Evolutionary conservation across 2,113 vertebrate genomes (phyloP).

Genomic region (Burhinus oedicnemus): DNA sequence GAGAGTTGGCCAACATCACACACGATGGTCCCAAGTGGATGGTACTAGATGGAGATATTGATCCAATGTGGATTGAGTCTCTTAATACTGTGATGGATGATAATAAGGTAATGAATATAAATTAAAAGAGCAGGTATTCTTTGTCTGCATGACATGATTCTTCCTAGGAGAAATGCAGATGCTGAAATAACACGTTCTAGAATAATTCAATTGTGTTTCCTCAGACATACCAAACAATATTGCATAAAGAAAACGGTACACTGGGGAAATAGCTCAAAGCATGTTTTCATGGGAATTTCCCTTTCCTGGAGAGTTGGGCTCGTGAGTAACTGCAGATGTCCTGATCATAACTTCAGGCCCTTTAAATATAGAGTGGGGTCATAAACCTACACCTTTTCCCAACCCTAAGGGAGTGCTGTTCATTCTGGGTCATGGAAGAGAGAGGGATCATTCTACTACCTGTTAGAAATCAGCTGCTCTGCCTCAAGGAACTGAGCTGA

Average conservation of each 20-base stretch:
- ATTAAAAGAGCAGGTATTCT: background rate
- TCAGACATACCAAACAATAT: background rate
- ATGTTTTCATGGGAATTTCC: background rate
- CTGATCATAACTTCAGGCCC: background rate
- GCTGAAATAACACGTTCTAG: background rate
- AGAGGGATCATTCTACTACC: background rate
- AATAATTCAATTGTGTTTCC: background rate
- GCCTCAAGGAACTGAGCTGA: background rate
- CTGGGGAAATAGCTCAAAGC: background rate
- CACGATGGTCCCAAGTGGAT: conserved; percentile 96
- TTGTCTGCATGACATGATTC: background rate
- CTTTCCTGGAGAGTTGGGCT: background rate
- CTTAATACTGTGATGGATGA: conserved; percentile 99
- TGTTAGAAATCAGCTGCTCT: background rate
- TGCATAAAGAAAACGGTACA: background rate
- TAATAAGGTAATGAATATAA: conserved; percentile 87
- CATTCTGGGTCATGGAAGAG: background rate
- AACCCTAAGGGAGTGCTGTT: background rate
- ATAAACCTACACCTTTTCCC: background rate
- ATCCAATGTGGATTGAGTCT: conserved; percentile 99
- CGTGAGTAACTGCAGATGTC: background rate
- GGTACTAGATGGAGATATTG: conserved; percentile 95
- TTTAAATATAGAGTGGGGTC: background rate
- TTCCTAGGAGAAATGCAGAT: background rate
- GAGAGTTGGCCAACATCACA: conserved; percentile 88